phyloP scores from a whole-genome alignment of 2,113 vertebrate genomes.

The Uria aalge region DNA sequence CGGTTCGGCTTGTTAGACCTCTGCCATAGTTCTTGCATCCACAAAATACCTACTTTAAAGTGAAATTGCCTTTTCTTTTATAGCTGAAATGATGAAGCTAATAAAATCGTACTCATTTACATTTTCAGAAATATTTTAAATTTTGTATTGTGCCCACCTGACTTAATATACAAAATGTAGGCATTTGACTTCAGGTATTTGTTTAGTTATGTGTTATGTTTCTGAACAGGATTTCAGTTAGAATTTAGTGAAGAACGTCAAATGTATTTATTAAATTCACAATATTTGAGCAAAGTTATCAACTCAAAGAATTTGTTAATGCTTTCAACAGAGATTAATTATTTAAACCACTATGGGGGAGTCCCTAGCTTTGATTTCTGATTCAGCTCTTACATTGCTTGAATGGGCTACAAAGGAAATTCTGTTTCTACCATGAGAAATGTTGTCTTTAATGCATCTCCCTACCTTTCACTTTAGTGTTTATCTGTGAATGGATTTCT shows the following conservation, averaged over 20 bases:
- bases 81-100: neutral
- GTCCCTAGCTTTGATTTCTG: slow-evolving; percentile 48
- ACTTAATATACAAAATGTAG: neutral
- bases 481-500: slow-evolving; percentile 23
- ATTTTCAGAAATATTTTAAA: neutral
- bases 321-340: neutral
- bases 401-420: neutral
- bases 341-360: neutral
- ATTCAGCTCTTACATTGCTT: neutral
- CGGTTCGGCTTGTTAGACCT: neutral
- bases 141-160: neutral
- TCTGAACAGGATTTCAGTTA: neutral
- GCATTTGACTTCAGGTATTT: neutral
- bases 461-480: neutral
- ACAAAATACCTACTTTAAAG: neutral
- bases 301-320: neutral
- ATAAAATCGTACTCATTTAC: neutral
- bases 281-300: neutral
- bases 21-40: neutral
- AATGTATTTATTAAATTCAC: neutral
- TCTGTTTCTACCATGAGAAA: neutral
- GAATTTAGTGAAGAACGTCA: neutral
- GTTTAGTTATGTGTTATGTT: neutral
- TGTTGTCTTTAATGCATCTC: slow-evolving; percentile 5
- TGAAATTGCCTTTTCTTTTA: neutral